phyloP scores from a whole-genome alignment of 2,113 vertebrate genomes.

The Noturus placidus region DNA sequence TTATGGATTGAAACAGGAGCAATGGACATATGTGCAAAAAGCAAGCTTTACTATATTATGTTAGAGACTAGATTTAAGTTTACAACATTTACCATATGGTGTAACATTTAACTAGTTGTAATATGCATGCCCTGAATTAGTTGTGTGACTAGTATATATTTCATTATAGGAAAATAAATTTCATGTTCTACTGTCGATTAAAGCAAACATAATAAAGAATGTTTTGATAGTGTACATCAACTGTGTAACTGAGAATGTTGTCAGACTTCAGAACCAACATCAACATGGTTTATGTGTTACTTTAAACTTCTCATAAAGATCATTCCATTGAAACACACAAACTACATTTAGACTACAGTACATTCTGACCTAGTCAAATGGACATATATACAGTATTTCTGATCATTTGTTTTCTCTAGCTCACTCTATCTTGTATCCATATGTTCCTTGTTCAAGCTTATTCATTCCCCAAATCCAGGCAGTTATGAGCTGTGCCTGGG shows the following conservation, averaged over 20 bases:
- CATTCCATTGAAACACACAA: neutral
- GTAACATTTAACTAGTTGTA: neutral
- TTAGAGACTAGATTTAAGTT: neutral
- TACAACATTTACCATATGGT: neutral
- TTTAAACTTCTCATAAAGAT: neutral
- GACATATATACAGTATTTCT: neutral
- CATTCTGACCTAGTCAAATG: neutral
- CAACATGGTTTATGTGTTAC: neutral
- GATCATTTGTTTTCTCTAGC: neutral
- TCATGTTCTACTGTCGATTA: neutral
- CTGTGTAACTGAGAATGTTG: neutral
- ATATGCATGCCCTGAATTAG: neutral
- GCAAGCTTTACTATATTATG: neutral
- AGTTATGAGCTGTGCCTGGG: conserved; percentile 48
- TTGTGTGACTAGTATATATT: neutral
- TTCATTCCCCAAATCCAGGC: conserved; percentile 50
- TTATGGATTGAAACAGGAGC: neutral
- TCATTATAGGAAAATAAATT: neutral
- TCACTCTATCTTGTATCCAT: conserved; percentile 16
- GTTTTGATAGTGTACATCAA: neutral
- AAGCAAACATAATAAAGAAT: neutral
- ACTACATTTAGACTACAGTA: neutral
- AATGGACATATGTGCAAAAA: neutral
- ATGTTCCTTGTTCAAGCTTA: conserved; percentile 48
- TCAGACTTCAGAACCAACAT: no score